A percentile compares a stretch with the other conserved stretches of the same genome.
phyloP scores from a whole-genome alignment of 2,888 invertebrate species.

The Xanthorhoe spadicearia region DNA sequence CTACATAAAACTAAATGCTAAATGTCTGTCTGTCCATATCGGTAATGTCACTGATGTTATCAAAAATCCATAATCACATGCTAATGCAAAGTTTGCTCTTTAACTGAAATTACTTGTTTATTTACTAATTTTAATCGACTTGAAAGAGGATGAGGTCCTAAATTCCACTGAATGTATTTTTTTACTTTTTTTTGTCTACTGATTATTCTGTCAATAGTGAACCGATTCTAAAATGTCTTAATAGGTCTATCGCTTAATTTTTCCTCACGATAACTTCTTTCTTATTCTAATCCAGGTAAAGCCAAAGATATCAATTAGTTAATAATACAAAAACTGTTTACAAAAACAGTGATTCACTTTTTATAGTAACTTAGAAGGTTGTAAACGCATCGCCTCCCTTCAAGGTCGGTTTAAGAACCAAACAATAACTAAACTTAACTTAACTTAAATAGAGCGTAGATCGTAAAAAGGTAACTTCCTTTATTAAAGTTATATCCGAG shows the following conservation, averaged over 20 bases:
- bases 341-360: constrained; percentile 13
- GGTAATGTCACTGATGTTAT: constrained; percentile 7
- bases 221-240: too few relatives aligned
- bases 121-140: not conserved
- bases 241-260: too few relatives aligned
- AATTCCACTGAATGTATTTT: too few relatives aligned
- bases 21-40: constrained; percentile 16
- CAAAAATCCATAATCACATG: constrained; percentile 8
- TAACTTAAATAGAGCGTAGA: constrained; percentile 29
- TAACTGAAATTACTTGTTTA: not conserved
- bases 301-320: too few relatives aligned
- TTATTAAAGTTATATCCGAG: constrained; percentile 18
- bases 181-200: too few relatives aligned
- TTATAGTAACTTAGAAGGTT: constrained; percentile 21
- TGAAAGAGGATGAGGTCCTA: too few relatives aligned
- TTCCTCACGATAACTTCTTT: too few relatives aligned
- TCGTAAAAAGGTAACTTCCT: constrained; percentile 32
- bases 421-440: constrained; percentile 8
- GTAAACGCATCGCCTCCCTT: constrained; percentile 29
- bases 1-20: not conserved
- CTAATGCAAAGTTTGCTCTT: not conserved
- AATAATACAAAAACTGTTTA: not conserved
- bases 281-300: too few relatives aligned
- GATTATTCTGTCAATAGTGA: too few relatives aligned
- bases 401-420: constrained; percentile 26